These are phyloP conservation scores for Napeogenes sylphis DNA, from an alignment of 2,888 invertebrate genomes.

Conservation along the genomic window DNA sequence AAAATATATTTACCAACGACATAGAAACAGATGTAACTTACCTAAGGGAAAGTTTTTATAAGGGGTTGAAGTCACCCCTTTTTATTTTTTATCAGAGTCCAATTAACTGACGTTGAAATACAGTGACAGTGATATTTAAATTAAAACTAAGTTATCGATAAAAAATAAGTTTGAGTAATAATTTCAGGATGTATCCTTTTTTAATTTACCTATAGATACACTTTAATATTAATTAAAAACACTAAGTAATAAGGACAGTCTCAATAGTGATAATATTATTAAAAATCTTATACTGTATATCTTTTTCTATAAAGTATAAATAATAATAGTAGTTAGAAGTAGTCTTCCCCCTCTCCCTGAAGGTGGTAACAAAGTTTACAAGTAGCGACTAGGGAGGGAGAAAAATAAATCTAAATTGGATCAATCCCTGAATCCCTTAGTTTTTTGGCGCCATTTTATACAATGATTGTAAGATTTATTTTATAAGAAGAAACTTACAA, in stretches of 20 bases:
- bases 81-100: slow-evolving; percentile 64
- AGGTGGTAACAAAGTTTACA: slow-evolving; percentile 65
- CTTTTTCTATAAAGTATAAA: too few relatives aligned
- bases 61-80: slow-evolving; percentile 62
- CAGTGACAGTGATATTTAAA: slow-evolving; percentile 22
- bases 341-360: slow-evolving; percentile 33
- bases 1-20: slow-evolving; percentile 23
- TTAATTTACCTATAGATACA: too few relatives aligned
- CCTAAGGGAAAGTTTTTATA: slow-evolving; percentile 60
- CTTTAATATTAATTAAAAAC: background rate
- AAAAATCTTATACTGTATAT: too few relatives aligned
- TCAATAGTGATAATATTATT: too few relatives aligned
- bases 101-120: slow-evolving; percentile 43
- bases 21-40: slow-evolving; percentile 35
- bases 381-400: slow-evolving; percentile 48
- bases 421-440: slow-evolving; percentile 72
- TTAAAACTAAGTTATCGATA: slow-evolving; percentile 6
- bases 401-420: slow-evolving; percentile 77
- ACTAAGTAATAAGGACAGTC: too few relatives aligned
- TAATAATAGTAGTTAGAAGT: slow-evolving; percentile 7
- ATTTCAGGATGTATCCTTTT: too few relatives aligned
- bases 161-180: background rate
- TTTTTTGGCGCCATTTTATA: slow-evolving; percentile 72
- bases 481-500: background rate
- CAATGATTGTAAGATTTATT: slow-evolving; percentile 46